Base-by-base conservation (phyloP, 2,888 invertebrate species). In the Scaptomyza tumidula region DNA sequence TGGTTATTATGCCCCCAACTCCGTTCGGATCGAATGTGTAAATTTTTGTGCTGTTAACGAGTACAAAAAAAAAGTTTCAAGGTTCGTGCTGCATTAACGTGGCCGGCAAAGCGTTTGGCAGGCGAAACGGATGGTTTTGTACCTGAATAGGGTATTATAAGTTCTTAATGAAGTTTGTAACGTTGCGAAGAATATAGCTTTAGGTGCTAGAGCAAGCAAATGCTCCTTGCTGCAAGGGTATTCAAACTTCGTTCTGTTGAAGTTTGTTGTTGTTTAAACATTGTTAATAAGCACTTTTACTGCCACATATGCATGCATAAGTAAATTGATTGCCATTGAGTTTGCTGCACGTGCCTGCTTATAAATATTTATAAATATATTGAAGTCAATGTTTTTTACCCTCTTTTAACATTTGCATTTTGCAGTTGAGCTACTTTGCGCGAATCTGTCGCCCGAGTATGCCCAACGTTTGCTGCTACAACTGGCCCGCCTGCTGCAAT, bases 341-440 rank as follows among this genome's bases (percentile, higher is more conserved):
- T 19, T 46, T 50, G 46, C 79, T 56, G 60, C 85, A 82, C 80
- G 86, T 85, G 82, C 43, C 43, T 27, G 39, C 68, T 61, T 16
- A 10, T 14, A 14, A 1, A 7, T 39, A 14, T 37, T n/a, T 37
- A n/a, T 37, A 14, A 2, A 69, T 44, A 54, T 44, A 56, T 54
- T 57, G 24, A 71, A 44, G 29, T 16, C n/a, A 44, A 49, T 56
- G 24, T 48, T 16, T 57, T 57, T 53, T 39, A 39, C 39, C 39
- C 14, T 24, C 39, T 24, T 11, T 54, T 16, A 29, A 13, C 37
- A 37, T 33, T 56, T 48, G 27, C 19, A 39, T 24, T 57, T 93
- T 93, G 57, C 93, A 98, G 98, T 98, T 86, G 94, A 95, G 78
- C 92, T 98, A 57, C 95, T 97, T 44, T 94, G 95, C 19, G 91